Base-by-base conservation (phyloP, 2,888 invertebrate genomes). In the Celastrina argiolus region DNA sequence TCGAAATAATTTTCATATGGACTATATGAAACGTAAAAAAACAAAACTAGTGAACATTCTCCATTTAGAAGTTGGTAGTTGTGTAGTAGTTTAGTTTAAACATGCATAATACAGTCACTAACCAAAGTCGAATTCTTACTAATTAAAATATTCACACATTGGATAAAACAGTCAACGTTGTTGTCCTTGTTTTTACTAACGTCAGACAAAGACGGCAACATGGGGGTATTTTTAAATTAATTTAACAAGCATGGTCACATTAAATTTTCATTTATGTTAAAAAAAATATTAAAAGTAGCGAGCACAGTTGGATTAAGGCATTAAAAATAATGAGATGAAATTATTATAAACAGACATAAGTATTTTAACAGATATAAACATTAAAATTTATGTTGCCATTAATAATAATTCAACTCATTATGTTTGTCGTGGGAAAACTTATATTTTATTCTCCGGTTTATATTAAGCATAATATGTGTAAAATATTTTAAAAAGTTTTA, bases 1-100 rank as follows among this genome's bases (percentile, higher is more conserved):
- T n/a, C n/a, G n/a, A n/a, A n/a, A n/a, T n/a, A n/a, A n/a, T n/a
- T n/a, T n/a, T n/a, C n/a, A n/a, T n/a, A n/a, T n/a, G n/a, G n/a
- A n/a, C n/a, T n/a, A n/a, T n/a, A n/a, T n/a, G n/a, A n/a, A n/a
- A n/a, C n/a, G n/a, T n/a, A n/a, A n/a, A n/a, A n/a, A n/a, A n/a
- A n/a, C n/a, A n/a, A n/a, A n/a, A n/a, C n/a, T n/a, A n/a, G n/a
- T n/a, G n/a, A n/a, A n/a, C n/a, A n/a, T n/a, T n/a, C n/a, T n/a
- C n/a, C n/a, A n/a, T n/a, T n/a, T n/a, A n/a, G n/a, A n/a, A n/a
- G n/a, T 12, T 10, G 12, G 10, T 51, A 4, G 51, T 51, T 51
- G 51, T 51, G 51, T 12, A 51, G 51, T 51, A 22, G 51, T 22
- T 22, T 51, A 51, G 22, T 51, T 51, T 51, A 45, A 45, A 45